Conservation (phyloP, 2,888 invertebrate genomes). For the Mythimna lalbum region DNA sequence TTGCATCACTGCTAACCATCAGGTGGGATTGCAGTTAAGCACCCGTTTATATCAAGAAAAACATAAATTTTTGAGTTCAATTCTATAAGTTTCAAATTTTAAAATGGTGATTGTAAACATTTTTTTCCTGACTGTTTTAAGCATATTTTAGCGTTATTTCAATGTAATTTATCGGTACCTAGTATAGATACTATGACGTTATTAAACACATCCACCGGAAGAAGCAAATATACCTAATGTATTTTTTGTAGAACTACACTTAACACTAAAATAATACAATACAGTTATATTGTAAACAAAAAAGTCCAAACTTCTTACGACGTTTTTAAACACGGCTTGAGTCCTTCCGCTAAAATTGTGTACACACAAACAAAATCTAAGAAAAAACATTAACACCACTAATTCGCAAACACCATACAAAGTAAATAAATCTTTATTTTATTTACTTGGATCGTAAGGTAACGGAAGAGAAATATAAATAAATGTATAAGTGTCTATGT, state of each 20-base stretch:
- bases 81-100: too few species aligned
- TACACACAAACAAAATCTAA: constrained; percentile 37
- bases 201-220: constrained; percentile 23
- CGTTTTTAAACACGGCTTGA: constrained; percentile 3
- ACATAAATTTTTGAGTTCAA: too few species aligned
- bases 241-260: constrained; percentile 21
- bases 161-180: neutral
- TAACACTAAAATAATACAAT: constrained; percentile 26
- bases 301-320: neutral
- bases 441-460: constrained; percentile 40
- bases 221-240: neutral
- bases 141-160: neutral
- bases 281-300: constrained; percentile 41
- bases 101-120: too few species aligned
- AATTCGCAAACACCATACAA: constrained; percentile 43
- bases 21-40: too few species aligned
- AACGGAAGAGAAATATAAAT: constrained; percentile 36
- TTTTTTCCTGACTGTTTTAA: too few species aligned
- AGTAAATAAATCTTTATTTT: constrained; percentile 24
- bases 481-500: neutral
- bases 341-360: constrained; percentile 32
- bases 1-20: too few species aligned
- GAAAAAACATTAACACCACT: constrained; percentile 35
- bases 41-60: too few species aligned
- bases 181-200: constrained; percentile 1